These are phyloP conservation scores for Notiomystis cincta DNA, from an alignment of 2,113 vertebrate species.

Conservation along the genomic window DNA sequence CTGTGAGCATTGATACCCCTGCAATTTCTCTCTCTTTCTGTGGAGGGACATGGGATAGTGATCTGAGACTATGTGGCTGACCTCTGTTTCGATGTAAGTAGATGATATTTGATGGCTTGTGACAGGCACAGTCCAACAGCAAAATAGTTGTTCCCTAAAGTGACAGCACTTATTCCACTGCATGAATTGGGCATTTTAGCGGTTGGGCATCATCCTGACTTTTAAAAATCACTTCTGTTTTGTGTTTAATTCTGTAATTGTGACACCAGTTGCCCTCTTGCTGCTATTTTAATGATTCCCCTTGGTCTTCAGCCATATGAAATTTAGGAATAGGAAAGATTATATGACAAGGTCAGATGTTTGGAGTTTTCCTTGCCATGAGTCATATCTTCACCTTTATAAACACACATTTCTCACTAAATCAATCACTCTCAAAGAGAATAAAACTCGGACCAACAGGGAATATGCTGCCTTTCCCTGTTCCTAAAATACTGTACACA, in stretches of 20 bases:
- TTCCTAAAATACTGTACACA: not conserved
- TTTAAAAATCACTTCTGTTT: not conserved
- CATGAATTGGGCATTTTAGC: not conserved
- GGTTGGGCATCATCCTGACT: not conserved
- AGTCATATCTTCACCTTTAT: not conserved
- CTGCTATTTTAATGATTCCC: not conserved
- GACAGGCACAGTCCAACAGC: not conserved
- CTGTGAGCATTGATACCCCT: not conserved
- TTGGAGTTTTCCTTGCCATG: not conserved
- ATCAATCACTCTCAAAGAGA: not conserved
- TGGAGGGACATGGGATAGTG: not conserved
- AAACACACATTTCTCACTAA: not conserved
- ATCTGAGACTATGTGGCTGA: not conserved
- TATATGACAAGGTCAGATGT: not conserved
- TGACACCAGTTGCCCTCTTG: not conserved
- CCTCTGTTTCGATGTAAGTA: not conserved
- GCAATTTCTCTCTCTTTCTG: not conserved
- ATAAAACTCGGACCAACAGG: not conserved
- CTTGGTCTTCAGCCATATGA: not conserved
- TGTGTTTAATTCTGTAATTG: not conserved
- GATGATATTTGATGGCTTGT: not conserved
- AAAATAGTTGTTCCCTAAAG: not conserved
- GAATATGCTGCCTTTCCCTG: not conserved
- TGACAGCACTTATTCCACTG: not conserved
- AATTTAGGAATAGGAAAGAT: not conserved